phyloP scores from a whole-genome alignment of 2,797 vertebrate genomes.

The Dryobates pubescens region DNA sequence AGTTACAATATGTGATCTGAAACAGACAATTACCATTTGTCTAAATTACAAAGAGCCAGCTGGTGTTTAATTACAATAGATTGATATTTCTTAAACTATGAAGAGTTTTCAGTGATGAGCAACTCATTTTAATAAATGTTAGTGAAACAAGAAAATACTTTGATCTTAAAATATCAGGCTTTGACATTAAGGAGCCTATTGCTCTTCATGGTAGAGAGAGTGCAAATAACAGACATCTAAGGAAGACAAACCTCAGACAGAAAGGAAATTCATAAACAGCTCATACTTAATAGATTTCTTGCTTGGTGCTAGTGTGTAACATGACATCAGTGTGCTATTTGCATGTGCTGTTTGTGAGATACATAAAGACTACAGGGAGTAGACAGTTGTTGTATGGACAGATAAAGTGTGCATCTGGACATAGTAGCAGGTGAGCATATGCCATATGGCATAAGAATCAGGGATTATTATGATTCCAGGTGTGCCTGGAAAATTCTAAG shows the following conservation, averaged over 20 bases:
- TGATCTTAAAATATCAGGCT: background rate
- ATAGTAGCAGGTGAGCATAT: rapidly evolving
- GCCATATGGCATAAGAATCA: background rate
- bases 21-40: background rate
- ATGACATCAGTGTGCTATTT: background rate
- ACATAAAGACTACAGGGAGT: background rate
- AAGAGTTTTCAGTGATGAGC: background rate
- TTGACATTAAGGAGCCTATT: background rate
- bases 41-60: background rate
- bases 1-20: background rate
- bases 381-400: background rate
- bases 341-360: background rate
- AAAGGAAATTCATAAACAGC: background rate
- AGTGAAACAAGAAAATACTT: background rate
- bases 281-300: background rate
- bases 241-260: background rate
- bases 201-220: background rate
- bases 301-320: background rate
- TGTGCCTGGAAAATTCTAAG: background rate
- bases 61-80: constrained; percentile 6
- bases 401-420: background rate
- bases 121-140: background rate
- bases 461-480: background rate
- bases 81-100: background rate
- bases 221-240: background rate